phyloP scores from a whole-genome alignment of 2,888 invertebrate species.

The Octonoba sinensis region DNA sequence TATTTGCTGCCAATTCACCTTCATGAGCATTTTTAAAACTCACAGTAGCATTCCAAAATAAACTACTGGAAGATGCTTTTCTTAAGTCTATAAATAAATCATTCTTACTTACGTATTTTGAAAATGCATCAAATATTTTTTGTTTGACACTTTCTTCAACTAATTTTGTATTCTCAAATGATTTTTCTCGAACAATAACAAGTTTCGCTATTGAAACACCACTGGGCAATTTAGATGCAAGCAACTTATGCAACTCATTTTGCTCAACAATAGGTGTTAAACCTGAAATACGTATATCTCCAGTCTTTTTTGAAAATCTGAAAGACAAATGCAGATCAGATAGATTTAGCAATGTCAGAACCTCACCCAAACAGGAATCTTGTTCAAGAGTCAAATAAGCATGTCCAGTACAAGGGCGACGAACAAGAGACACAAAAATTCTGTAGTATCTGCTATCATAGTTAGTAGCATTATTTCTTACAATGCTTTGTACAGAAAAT shows the following conservation, averaged over 20 bases:
- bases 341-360: not conserved
- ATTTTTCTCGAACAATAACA: conserved; percentile 17
- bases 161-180: conserved; percentile 7
- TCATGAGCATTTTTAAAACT: conserved; percentile 40
- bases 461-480: not conserved
- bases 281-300: conserved; percentile 25
- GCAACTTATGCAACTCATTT: conserved; percentile 12
- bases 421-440: conserved; percentile 23
- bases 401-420: conserved; percentile 45
- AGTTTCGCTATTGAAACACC: conserved; percentile 24
- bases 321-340: not conserved
- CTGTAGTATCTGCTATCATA: conserved; percentile 25
- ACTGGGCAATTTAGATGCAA: conserved; percentile 2
- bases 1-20: conserved; percentile 45
- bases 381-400: conserved; percentile 41
- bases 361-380: not conserved
- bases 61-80: conserved; percentile 33
- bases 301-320: conserved; percentile 30
- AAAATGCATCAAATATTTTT: conserved; percentile 21
- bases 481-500: conserved; percentile 26
- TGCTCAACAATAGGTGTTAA: conserved; percentile 22
- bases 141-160: conserved; percentile 24
- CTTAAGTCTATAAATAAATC: conserved; percentile 34
- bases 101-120: conserved; percentile 27
- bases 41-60: conserved; percentile 42